phyloP scores from a whole-genome alignment of 2,888 invertebrate genomes.

The Periphyllus acericola region DNA sequence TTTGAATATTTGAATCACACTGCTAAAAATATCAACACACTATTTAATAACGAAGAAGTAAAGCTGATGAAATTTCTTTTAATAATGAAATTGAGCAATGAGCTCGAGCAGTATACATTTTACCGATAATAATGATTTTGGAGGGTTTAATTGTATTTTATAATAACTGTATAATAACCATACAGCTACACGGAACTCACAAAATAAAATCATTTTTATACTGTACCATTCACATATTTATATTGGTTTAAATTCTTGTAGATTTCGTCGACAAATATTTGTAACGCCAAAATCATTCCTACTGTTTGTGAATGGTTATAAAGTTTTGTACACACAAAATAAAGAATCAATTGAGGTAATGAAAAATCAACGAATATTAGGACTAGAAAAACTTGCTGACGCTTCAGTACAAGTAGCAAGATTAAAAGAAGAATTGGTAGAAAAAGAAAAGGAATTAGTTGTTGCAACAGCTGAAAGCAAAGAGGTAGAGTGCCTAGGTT shows the following conservation, averaged over 20 bases:
- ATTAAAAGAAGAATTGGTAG: conserved; percentile 88
- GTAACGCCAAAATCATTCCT: conserved; percentile 92
- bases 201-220: too few relatives aligned
- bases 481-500: neutral
- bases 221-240: too few relatives aligned
- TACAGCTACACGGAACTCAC: too few relatives aligned
- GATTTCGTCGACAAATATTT: conserved; percentile 83
- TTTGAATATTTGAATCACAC: too few relatives aligned
- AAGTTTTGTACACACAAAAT: conserved; percentile 86
- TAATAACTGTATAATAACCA: too few relatives aligned
- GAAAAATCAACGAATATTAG: conserved; percentile 93
- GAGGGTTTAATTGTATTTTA: too few relatives aligned
- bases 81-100: too few relatives aligned
- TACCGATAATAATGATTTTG: too few relatives aligned
- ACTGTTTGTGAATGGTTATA: conserved; percentile 85
- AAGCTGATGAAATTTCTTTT: too few relatives aligned
- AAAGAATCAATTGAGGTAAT: conserved; percentile 89
- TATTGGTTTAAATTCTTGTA: conserved; percentile 64
- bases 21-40: too few relatives aligned
- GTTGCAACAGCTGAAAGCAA: conserved; percentile 82
- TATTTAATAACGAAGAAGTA: too few relatives aligned
- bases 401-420: conserved; percentile 93
- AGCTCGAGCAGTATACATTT: too few relatives aligned
- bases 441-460: conserved; percentile 93
- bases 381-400: conserved; percentile 92